These are phyloP conservation scores for Anagyrus pseudococci DNA, from an alignment of 2,888 invertebrate genomes.

Conservation along the genomic window DNA sequence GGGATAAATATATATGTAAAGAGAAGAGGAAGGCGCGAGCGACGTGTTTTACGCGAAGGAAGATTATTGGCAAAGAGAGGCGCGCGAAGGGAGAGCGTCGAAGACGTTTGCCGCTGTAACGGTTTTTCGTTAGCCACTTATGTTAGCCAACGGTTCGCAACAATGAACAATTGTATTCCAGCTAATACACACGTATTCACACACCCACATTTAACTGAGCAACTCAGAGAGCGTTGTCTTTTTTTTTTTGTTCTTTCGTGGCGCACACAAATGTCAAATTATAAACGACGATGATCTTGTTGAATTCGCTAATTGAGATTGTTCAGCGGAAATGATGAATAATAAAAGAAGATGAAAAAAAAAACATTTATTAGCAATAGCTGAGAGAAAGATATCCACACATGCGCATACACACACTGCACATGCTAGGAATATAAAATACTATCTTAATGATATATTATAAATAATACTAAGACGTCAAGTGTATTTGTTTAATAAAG, in stretches of 20 bases:
- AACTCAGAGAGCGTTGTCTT: conserved; percentile 54
- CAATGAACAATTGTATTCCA: conserved; percentile 39
- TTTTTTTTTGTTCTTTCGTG: conserved; percentile 47
- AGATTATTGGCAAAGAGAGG: too few relatives aligned
- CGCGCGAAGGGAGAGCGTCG: too few relatives aligned
- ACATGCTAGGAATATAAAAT: conserved; percentile 60
- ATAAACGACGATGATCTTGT: conserved; percentile 46
- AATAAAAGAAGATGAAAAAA: conserved; percentile 44
- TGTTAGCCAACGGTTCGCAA: conserved; percentile 27
- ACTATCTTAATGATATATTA: conserved; percentile 58
- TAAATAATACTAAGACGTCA: conserved; percentile 62
- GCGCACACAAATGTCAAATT: conserved; percentile 60
- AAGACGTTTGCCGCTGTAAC: too few relatives aligned
- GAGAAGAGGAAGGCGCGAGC: conserved; percentile 5
- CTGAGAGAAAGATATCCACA: conserved; percentile 48
- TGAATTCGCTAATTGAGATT: conserved; percentile 49
- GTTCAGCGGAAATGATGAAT: conserved; percentile 47
- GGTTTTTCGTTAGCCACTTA: conserved; percentile 30
- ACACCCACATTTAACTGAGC: conserved; percentile 49
- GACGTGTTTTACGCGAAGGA: neutral
- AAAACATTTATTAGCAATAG: conserved; percentile 54
- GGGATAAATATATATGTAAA: conserved; percentile 36
- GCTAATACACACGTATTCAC: too few relatives aligned
- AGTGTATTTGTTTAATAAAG: conserved; percentile 64
- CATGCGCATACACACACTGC: conserved; percentile 60